These are phyloP conservation scores for Schlechtendalia chinensis DNA, from an alignment of 1,140 invertebrate species.

Conservation along the genomic window DNA sequence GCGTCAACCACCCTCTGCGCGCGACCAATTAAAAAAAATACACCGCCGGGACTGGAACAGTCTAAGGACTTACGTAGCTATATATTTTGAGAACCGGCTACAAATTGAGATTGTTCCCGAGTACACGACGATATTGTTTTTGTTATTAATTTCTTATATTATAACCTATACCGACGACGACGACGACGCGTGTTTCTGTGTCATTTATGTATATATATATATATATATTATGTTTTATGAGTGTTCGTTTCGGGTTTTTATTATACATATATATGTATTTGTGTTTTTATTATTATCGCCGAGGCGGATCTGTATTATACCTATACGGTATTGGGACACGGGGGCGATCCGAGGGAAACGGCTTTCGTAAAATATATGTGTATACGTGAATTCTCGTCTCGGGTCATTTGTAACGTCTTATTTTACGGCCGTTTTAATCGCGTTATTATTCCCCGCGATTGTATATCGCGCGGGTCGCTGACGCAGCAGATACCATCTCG, in stretches of 20 bases:
- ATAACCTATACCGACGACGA: neutral
- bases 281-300: conserved; percentile 13
- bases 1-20: neutral
- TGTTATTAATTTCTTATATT: neutral
- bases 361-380: neutral
- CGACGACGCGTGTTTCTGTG: conserved; percentile 15
- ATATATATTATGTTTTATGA: neutral
- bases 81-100: neutral
- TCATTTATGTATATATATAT: conserved; percentile 3
- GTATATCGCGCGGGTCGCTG: neutral
- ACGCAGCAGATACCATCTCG: conserved; percentile 16
- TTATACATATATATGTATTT: neutral
- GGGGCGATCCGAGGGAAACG: conserved; percentile 24
- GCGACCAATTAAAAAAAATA: conserved; percentile 22
- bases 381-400: no score
- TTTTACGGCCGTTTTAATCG: conserved; percentile 28
- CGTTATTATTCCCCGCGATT: no score
- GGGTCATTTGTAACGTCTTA: conserved; percentile 26
- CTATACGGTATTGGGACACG: neutral
- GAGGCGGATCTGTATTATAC: neutral
- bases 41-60: neutral
- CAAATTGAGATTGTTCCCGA: conserved; percentile 28
- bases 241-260: neutral
- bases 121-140: neutral
- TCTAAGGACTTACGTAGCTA: no score